Evolutionary conservation across 2,888 invertebrate species (phyloP).

Genomic region (Ceriagrion tenellum): DNA sequence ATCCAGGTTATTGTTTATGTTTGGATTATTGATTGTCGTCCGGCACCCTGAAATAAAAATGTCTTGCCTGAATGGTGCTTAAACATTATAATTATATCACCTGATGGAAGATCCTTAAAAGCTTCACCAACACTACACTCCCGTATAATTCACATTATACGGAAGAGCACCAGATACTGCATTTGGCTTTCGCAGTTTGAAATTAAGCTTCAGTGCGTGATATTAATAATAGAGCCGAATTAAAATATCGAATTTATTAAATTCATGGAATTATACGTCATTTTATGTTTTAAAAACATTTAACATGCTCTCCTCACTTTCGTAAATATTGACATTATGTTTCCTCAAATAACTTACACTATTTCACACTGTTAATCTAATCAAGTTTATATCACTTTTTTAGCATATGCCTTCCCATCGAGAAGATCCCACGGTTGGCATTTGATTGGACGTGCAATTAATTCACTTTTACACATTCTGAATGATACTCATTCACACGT

Average conservation of each 20-base stretch:
- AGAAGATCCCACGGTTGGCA: conserved; percentile 9
- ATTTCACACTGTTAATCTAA: conserved; percentile 19
- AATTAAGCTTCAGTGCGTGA: no score
- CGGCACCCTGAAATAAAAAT: no score
- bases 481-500: not conserved
- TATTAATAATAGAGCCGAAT: not conserved
- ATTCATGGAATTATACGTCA: conserved; percentile 53
- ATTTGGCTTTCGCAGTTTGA: no score
- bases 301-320: conserved; percentile 36
- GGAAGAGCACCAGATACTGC: no score
- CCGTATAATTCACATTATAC: no score
- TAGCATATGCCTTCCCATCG: not conserved
- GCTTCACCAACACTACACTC: no score
- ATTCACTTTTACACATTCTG: conserved; percentile 19
- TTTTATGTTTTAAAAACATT: conserved; percentile 52
- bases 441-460: conserved; percentile 74
- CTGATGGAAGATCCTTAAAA: no score
- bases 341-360: conserved; percentile 52
- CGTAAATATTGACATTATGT: conserved; percentile 40
- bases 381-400: conserved; percentile 46
- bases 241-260: conserved; percentile 65
- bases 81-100: no score
- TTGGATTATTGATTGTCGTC: no score
- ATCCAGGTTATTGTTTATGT: no score
- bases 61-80: no score